phyloP scores from a whole-genome alignment of 2,113 vertebrate genomes.

The Lamprologus sp. region DNA sequence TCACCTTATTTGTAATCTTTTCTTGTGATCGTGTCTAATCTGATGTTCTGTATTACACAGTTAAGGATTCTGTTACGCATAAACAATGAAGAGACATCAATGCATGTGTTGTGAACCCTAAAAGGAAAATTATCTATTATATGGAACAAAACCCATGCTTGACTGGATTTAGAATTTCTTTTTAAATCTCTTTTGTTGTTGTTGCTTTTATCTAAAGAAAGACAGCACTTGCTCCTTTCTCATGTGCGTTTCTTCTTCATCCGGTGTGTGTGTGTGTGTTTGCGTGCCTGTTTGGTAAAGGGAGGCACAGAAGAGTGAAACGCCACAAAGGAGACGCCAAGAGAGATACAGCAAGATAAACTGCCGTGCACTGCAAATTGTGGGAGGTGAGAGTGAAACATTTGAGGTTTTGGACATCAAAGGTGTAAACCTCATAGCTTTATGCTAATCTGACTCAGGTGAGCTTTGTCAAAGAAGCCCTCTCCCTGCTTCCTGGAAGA shows the following conservation, averaged over 20 bases:
- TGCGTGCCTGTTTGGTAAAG: background rate
- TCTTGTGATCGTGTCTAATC: background rate
- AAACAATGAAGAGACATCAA: background rate
- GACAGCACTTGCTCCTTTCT: background rate
- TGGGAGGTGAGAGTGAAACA: conserved; percentile 47
- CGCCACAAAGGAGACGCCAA: background rate
- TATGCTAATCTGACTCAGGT: conserved; percentile 53
- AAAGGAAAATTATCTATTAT: background rate
- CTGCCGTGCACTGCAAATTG: background rate
- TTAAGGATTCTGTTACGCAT: background rate
- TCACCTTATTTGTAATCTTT: background rate
- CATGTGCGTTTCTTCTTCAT: background rate
- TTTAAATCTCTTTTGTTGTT: background rate
- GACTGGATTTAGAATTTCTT: background rate
- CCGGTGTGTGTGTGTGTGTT: background rate
- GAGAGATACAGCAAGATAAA: background rate
- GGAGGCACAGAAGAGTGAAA: background rate
- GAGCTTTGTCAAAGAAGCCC: conserved; percentile 13
- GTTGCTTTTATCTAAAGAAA: background rate
- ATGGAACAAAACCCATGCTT: background rate
- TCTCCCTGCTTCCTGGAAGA: conserved; percentile 56
- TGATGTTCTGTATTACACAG: background rate
- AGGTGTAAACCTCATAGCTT: conserved; percentile 12
- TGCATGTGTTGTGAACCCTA: background rate
- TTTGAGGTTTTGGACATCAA: conserved; percentile 16